Conservation (phyloP, 2,888 invertebrate species). For the Nephrotoma appendiculata region DNA sequence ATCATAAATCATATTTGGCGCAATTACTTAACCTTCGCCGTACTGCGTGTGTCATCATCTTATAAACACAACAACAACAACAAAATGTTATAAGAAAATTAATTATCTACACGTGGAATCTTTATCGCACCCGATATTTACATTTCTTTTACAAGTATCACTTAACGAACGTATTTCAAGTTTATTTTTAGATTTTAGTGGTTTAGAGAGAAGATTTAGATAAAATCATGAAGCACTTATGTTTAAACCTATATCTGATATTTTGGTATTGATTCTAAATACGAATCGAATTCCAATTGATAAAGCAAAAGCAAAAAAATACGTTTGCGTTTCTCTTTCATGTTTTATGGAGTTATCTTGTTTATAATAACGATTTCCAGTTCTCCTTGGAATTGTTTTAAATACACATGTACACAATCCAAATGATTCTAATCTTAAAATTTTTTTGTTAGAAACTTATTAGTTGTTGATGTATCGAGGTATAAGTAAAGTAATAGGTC, state of each 20-base stretch:
- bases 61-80: background rate
- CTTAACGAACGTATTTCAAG: background rate
- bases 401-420: background rate
- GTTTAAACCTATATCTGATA: background rate
- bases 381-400: background rate
- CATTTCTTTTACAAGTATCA: background rate
- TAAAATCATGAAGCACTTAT: background rate
- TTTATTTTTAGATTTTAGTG: background rate
- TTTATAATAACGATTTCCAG: background rate
- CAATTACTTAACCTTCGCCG: background rate
- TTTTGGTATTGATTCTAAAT: background rate
- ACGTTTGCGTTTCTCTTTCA: background rate
- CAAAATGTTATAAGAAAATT: background rate
- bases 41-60: background rate
- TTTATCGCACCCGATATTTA: background rate
- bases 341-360: background rate
- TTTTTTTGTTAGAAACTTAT: background rate
- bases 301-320: background rate
- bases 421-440: background rate
- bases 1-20: background rate
- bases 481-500: background rate
- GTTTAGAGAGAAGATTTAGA: background rate
- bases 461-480: background rate
- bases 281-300: background rate
- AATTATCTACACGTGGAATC: background rate